Conservation (phyloP, 2,888 invertebrate species). For the Morpho helenor region DNA sequence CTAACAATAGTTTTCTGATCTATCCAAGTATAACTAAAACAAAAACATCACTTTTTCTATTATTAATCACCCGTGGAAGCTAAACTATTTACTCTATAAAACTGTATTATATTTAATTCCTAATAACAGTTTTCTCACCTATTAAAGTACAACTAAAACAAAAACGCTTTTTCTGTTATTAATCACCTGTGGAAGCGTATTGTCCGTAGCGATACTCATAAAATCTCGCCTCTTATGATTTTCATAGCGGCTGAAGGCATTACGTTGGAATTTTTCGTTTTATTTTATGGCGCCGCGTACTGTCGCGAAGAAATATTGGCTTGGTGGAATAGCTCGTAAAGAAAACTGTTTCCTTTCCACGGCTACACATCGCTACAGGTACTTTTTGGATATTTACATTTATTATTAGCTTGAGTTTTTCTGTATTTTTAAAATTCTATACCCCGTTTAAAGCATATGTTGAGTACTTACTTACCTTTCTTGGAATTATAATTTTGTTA, state of each 20-base stretch:
- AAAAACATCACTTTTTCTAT: too few species aligned
- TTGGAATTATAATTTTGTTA: neutral
- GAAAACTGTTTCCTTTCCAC: slow-evolving; percentile 73
- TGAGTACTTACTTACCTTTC: neutral
- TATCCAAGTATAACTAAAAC: too few species aligned
- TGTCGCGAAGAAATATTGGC: slow-evolving; percentile 79
- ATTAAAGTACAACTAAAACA: neutral
- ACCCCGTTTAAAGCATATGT: neutral
- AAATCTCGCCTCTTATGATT: slow-evolving; percentile 75
- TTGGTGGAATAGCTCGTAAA: slow-evolving; percentile 78
- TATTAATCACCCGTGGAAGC: too few species aligned
- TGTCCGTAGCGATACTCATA: slow-evolving; percentile 60
- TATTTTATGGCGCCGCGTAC: slow-evolving; percentile 78
- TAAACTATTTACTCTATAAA: too few species aligned
- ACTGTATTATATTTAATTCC: too few species aligned
- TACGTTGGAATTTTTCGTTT: slow-evolving; percentile 77
- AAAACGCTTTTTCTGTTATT: slow-evolving; percentile 42
- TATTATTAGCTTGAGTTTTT: slow-evolving; percentile 42
- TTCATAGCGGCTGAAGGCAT: slow-evolving; percentile 67
- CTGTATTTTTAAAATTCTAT: slow-evolving; percentile 38
- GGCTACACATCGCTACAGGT: slow-evolving; percentile 69
- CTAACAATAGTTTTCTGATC: too few species aligned
- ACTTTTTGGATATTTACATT: slow-evolving; percentile 43
- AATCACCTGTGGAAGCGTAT: slow-evolving; percentile 61
- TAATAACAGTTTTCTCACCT: too few species aligned